Percentiles rank a stretch among this genome's conserved stretches.
phyloP scores from a whole-genome alignment of 2,797 vertebrate genomes.

The Ptychobarbus kaznakovi region DNA sequence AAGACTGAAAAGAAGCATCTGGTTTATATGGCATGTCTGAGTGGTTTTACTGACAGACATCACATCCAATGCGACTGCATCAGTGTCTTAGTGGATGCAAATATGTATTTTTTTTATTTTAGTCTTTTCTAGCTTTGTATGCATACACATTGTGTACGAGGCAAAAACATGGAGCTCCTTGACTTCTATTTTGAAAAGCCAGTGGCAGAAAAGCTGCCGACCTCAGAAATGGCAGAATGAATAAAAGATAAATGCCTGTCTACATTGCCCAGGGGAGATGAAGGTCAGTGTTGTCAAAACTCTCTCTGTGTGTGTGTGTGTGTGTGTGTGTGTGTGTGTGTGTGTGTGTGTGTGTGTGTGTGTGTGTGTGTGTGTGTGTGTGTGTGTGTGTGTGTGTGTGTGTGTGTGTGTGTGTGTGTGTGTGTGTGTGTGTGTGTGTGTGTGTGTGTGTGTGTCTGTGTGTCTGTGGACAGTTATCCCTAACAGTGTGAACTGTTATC shows the following conservation, averaged over 20 bases:
- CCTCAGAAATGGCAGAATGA: conserved; percentile 77
- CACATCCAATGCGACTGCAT: conserved; percentile 22
- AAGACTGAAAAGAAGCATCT: conserved; percentile 25
- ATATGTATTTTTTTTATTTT: background rate
- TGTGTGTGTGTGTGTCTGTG: too few species aligned
- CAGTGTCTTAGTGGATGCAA: conserved; percentile 6
- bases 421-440: background rate
- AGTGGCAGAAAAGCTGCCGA: conserved; percentile 62
- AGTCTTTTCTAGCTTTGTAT: background rate
- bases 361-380: background rate
- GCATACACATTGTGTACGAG: background rate
- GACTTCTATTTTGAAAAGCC: conserved; percentile 67
- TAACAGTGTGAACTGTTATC: background rate
- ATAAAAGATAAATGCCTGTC: conserved; percentile 79
- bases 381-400: background rate
- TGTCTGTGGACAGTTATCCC: background rate
- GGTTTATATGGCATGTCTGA: conserved; percentile 9
- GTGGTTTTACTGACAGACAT: conserved; percentile 31
- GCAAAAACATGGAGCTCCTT: conserved; percentile 14
- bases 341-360: background rate
- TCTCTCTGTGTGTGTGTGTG: background rate
- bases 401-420: too few species aligned
- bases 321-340: background rate
- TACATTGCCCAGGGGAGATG: conserved; percentile 66
- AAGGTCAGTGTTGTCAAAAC: conserved; percentile 69